These are phyloP conservation scores for Pogonomyrmex barbatus DNA, from an alignment of 1,140 invertebrate species.

Conservation along the genomic window DNA sequence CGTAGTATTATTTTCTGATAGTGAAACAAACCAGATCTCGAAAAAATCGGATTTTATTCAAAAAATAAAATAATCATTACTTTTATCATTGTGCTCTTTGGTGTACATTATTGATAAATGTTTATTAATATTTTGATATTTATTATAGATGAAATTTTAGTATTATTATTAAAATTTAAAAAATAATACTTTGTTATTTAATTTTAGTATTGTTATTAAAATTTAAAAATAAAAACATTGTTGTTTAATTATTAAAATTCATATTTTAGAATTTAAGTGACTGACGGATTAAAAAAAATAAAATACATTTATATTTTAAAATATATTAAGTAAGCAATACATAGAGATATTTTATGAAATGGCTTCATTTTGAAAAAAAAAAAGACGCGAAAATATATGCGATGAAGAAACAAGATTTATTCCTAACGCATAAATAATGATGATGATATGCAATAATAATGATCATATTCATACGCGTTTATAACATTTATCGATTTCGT, in stretches of 20 bases:
- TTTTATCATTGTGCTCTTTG: background rate
- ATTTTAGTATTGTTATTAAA: too few species aligned
- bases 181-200: background rate
- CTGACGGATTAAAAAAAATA: background rate
- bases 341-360: background rate
- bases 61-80: background rate
- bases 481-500: conserved; percentile 44
- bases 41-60: background rate
- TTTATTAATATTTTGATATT: background rate
- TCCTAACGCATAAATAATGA: conserved; percentile 6
- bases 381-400: background rate
- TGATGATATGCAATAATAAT: background rate
- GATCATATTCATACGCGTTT: conserved; percentile 6
- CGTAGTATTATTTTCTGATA: conserved; percentile 21
- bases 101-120: background rate
- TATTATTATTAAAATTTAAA: background rate
- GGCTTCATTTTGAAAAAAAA: background rate
- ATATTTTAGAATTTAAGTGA: background rate
- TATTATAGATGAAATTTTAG: background rate
- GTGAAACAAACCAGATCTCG: conserved; percentile 26
- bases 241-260: background rate
- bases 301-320: background rate
- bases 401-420: background rate
- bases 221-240: background rate
- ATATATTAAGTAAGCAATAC: background rate